A percentile compares a stretch with the other conserved stretches of the same genome.
Conservation (phyloP, 2,797 vertebrate species). For the Ciconia nigra region DNA sequence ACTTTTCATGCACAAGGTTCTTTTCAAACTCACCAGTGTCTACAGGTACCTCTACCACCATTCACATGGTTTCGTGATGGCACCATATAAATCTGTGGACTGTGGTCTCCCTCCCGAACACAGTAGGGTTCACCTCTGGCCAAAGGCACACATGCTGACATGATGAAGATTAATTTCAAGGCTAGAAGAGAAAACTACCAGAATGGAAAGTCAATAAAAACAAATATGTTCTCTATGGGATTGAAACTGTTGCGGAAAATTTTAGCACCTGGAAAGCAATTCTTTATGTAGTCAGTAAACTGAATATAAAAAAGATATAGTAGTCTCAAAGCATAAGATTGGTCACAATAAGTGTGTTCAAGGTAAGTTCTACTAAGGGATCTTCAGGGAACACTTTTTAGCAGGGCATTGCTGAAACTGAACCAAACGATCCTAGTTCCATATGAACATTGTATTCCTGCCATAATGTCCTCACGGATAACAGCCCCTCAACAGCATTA, state of each 20-base stretch:
- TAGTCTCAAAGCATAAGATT: not conserved
- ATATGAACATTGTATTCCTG: not conserved
- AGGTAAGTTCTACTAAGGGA: not conserved
- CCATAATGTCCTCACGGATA: not conserved
- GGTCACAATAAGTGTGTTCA: not conserved
- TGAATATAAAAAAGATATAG: not conserved
- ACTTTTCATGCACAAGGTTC: not conserved
- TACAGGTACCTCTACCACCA: not conserved
- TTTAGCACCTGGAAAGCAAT: not conserved
- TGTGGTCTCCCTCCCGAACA: not conserved
- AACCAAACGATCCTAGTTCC: not conserved
- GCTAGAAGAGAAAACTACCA: not conserved
- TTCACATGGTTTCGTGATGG: not conserved
- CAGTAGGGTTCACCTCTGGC: not conserved
- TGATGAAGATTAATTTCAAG: not conserved
- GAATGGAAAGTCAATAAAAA: conserved; percentile 27
- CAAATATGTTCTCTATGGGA: not conserved
- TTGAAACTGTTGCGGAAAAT: not conserved
- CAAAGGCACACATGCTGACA: not conserved
- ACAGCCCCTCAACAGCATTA: not conserved
- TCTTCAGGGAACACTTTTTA: not conserved
- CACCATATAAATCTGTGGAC: not conserved
- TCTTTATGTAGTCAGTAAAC: not conserved
- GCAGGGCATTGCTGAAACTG: not conserved
- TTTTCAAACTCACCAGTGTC: not conserved